Percentiles rank a stretch among this genome's conserved stretches.
Evolutionary conservation across 2,113 vertebrate species (phyloP).

Genomic region (Chamaea fasciata): DNA sequence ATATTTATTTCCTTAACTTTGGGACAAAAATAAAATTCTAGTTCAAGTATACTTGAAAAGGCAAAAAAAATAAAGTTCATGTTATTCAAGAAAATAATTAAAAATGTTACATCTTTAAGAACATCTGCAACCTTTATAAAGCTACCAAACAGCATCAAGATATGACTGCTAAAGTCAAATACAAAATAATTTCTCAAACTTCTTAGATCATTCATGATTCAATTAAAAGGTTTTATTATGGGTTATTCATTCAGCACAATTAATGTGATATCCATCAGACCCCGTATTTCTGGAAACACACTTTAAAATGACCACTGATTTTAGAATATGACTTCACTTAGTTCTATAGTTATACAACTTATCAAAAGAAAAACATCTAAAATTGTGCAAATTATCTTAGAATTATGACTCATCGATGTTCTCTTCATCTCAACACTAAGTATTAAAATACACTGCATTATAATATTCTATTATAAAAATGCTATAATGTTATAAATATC

Average conservation of each 20-base stretch:
- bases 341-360: background rate
- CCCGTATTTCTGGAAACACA: background rate
- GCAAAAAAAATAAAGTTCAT: background rate
- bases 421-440: background rate
- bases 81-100: background rate
- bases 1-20: background rate
- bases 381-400: background rate
- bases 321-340: background rate
- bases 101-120: background rate
- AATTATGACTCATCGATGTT: background rate
- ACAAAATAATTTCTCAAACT: background rate
- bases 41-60: background rate
- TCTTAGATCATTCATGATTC: background rate
- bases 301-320: background rate
- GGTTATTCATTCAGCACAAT: background rate
- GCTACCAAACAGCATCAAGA: background rate
- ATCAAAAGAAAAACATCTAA: background rate
- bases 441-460: background rate
- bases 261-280: background rate
- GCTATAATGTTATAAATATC: background rate
- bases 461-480: background rate
- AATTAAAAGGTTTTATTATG: background rate
- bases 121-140: background rate
- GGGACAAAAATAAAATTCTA: background rate
- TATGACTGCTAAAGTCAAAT: background rate